Evolutionary conservation across 2,888 invertebrate genomes (phyloP).

Genomic region (Rhingia rostrata): DNA sequence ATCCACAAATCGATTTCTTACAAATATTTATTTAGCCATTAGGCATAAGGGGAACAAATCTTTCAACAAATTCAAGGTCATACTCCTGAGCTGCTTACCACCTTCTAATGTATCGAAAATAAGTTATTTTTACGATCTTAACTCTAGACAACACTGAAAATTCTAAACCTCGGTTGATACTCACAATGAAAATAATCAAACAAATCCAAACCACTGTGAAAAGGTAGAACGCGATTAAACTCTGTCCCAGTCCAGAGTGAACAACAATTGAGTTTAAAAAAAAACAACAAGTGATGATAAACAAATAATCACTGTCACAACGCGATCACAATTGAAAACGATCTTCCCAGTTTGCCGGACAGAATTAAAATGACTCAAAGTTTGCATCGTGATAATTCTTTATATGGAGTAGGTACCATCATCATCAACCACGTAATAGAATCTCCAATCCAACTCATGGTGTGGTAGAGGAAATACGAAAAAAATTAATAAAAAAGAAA

Average conservation of each 20-base stretch:
- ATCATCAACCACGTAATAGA: conserved; percentile 53
- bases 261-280: conserved; percentile 5
- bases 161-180: conserved; percentile 6
- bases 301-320: conserved; percentile 19
- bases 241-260: neutral
- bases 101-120: neutral
- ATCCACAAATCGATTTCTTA: conserved; percentile 33
- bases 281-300: conserved; percentile 1
- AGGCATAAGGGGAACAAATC: conserved; percentile 3
- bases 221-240: neutral
- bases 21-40: conserved; percentile 35
- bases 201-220: neutral
- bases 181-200: conserved; percentile 15
- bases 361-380: conserved; percentile 77
- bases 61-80: conserved; percentile 1
- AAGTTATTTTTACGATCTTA: neutral
- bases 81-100: neutral
- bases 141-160: conserved; percentile 2
- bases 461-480: conserved; percentile 43
- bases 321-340: conserved; percentile 38
- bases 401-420: conserved; percentile 75
- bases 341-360: conserved; percentile 74
- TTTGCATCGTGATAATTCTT: conserved; percentile 76
- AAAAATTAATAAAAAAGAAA: conserved; percentile 65
- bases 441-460: conserved; percentile 47